Base-by-base conservation (phyloP, 2,888 invertebrate genomes). In the Euphydryas editha region DNA sequence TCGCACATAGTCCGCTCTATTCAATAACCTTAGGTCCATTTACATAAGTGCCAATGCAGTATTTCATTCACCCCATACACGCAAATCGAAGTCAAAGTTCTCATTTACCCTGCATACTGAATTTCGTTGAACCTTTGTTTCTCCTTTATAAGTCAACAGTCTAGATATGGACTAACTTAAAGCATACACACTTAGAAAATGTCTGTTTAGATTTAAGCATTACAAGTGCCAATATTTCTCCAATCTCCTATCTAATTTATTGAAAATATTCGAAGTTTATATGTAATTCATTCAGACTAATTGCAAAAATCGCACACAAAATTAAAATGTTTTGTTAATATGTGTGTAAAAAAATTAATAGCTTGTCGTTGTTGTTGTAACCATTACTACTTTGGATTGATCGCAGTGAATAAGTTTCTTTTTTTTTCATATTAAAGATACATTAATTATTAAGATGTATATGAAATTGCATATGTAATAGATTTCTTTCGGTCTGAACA, bases 71-170 rank as follows among this genome's bases (percentile, higher is more conserved):
- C 71, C 72, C 72, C 62, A 42, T 58, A 54, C 71, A 74, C 74
- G 72, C 75, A 74, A 70, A 66, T 59, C 61, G 66, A 60, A 69
- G 62, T 69, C 70, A 68, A 74, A 72, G 68, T 71, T 72, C 66
- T 70, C 72, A 69, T 74, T 72, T 68, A 67, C 69, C 68, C 69
- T 65, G 24, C 62, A 66, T 61, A 64, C 58, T 54, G 51, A 69
- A 71, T 67, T 72, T 69, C 65, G 65, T 65, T 63, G 59, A 59
- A 66, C 55, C 44, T 39, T 63, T 60, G 36, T 37, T 21, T 36
- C 20, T n/a, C 56, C 44, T 37, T 55, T 17, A 37, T 56, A 20
- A 42, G 56, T 62, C 42, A 56, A 56, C 20, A 59, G 17, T 49
- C 59, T 59, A 18, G 62, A 46, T 62, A 36, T 37, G 44, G 46